A percentile compares a stretch with the other conserved stretches of the same genome.
Evolutionary conservation across 2,113 vertebrate species (phyloP).

Genomic region (Oryzias curvinotus): DNA sequence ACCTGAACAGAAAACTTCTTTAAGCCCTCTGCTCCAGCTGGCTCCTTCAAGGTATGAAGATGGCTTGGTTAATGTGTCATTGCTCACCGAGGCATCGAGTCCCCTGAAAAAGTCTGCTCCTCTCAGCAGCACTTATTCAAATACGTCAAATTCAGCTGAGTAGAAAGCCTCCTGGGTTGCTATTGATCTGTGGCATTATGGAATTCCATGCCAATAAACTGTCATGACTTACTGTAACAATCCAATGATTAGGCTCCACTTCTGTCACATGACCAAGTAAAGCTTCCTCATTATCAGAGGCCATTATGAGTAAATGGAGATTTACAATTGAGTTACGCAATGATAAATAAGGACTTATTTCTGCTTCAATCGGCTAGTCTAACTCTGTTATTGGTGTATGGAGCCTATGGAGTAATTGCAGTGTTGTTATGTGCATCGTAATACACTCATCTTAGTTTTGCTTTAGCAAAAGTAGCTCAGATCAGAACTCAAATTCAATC

Average conservation of each 20-base stretch:
- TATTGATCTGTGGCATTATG: constrained; percentile 77
- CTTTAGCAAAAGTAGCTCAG: constrained; percentile 4
- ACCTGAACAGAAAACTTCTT: constrained; percentile 12
- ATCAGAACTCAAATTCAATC: background rate
- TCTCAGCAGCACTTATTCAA: constrained; percentile 64
- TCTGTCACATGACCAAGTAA: constrained; percentile 51
- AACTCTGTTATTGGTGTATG: constrained; percentile 63
- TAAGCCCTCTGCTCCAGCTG: constrained; percentile 12
- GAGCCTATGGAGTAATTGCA: constrained; percentile 63
- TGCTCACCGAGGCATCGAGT: constrained; percentile 31
- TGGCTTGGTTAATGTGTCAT: constrained; percentile 47
- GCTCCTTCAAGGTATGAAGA: constrained; percentile 31
- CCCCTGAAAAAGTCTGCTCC: constrained; percentile 27
- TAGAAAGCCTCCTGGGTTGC: constrained; percentile 63
- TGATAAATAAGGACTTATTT: constrained; percentile 74
- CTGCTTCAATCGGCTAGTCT: constrained; percentile 62
- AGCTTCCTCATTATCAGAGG: constrained; percentile 75
- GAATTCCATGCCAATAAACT: constrained; percentile 76
- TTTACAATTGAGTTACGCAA: constrained; percentile 72
- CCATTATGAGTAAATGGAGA: constrained; percentile 78
- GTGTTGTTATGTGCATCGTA: constrained; percentile 41
- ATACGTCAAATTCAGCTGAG: constrained; percentile 67
- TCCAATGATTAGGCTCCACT: constrained; percentile 74
- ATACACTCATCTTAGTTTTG: constrained; percentile 16
- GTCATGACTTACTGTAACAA: constrained; percentile 77